Conservation (phyloP, 2,113 vertebrate genomes). For the Haemorhous mexicanus region DNA sequence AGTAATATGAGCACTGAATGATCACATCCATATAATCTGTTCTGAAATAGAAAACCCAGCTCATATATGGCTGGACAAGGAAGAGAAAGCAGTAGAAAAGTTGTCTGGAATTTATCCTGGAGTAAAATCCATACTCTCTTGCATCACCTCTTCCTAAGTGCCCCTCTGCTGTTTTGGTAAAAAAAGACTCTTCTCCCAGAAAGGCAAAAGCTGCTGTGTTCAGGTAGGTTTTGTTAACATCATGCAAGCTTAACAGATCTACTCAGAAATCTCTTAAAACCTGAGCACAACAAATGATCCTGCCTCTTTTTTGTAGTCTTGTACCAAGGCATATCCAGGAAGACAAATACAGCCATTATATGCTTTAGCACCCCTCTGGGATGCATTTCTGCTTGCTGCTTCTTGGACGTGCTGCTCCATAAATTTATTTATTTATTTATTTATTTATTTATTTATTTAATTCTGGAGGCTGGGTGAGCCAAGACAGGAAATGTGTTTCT, state of each 20-base stretch:
- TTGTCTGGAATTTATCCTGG: neutral
- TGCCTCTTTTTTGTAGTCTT: neutral
- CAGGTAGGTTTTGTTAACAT: neutral
- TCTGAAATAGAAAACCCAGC: neutral
- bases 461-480: neutral
- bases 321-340: constrained; percentile 8
- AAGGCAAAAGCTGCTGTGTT: neutral
- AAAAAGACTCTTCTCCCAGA: neutral
- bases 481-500: neutral
- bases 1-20: neutral
- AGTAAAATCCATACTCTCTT: neutral
- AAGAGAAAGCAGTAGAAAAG: neutral
- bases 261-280: constrained; percentile 30
- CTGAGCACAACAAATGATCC: constrained; percentile 12
- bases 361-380: constrained; percentile 42
- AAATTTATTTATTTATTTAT: neutral
- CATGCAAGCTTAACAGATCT: constrained; percentile 25
- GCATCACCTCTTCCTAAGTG: neutral
- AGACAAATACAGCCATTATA: constrained; percentile 53
- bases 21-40: neutral
- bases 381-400: constrained; percentile 25
- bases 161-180: neutral
- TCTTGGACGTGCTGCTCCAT: constrained; percentile 8
- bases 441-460: neutral
- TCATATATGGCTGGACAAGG: neutral